phyloP scores from a whole-genome alignment of 2,113 vertebrate species.

The Neofelis nebulosa region DNA sequence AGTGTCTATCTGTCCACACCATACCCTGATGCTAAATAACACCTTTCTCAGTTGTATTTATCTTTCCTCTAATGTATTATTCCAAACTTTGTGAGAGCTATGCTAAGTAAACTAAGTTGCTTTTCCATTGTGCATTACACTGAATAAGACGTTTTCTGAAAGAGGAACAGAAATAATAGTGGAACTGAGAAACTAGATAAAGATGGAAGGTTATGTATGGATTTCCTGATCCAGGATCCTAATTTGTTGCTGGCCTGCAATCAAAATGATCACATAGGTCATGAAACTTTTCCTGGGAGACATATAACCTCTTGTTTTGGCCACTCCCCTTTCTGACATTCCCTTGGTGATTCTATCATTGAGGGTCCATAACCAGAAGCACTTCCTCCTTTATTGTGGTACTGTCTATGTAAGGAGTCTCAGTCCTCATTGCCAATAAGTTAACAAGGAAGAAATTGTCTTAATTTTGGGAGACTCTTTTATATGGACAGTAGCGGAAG shows the following conservation, averaged over 20 bases:
- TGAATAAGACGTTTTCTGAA: not conserved
- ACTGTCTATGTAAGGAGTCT: not conserved
- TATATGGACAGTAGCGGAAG: not conserved
- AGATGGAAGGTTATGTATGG: not conserved
- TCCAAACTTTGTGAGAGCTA: not conserved
- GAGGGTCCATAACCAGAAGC: not conserved
- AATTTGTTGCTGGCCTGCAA: not conserved
- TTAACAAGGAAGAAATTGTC: not conserved
- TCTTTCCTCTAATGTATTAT: conserved; percentile 60
- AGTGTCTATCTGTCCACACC: not conserved
- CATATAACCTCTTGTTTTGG: not conserved
- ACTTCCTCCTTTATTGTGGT: not conserved
- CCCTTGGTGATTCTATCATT: not conserved
- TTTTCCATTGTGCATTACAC: conserved; percentile 33
- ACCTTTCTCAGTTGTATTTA: conserved; percentile 10
- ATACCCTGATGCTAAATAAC: conserved; percentile 34
- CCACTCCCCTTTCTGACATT: not conserved
- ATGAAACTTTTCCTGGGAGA: not conserved
- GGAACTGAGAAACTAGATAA: not conserved
- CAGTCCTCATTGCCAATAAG: not conserved
- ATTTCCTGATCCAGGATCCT: not conserved
- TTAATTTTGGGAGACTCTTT: not conserved
- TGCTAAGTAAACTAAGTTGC: conserved; percentile 42
- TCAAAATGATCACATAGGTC: not conserved
- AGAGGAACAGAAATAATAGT: not conserved